Conservation (phyloP, 2,797 vertebrate species). For the Spondyliosoma cantharus region DNA sequence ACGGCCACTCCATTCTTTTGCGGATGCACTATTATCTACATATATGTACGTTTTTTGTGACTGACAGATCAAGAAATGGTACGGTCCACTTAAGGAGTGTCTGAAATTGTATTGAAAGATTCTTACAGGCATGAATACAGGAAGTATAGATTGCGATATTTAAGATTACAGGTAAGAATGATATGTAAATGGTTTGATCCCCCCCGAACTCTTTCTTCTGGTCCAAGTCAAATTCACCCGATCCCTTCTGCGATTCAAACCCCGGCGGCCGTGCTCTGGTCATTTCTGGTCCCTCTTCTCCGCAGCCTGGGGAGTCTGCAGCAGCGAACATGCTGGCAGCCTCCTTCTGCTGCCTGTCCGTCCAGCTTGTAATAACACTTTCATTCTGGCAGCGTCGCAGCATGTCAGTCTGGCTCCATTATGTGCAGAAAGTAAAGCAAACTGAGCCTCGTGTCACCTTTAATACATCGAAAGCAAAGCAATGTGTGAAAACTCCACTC, state of each 20-base stretch:
- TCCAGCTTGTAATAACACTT: slow-evolving; percentile 26
- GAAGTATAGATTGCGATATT: too few relatives aligned
- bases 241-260: too few relatives aligned
- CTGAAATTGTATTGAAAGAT: too few relatives aligned
- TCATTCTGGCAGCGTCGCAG: slow-evolving; percentile 9
- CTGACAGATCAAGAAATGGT: slow-evolving; percentile 4
- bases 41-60: slow-evolving; percentile 16
- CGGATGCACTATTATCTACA: neutral
- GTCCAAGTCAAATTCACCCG: too few relatives aligned
- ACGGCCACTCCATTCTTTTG: neutral
- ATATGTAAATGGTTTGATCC: too few relatives aligned
- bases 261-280: slow-evolving; percentile 17
- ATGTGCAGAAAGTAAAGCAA: slow-evolving; percentile 3
- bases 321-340: neutral
- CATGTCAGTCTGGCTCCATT: neutral
- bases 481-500: neutral
- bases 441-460: neutral
- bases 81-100: too few relatives aligned
- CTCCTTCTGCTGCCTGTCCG: slow-evolving; percentile 48
- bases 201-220: too few relatives aligned
- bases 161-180: too few relatives aligned
- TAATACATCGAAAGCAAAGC: neutral
- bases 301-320: slow-evolving; percentile 14
- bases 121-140: too few relatives aligned
- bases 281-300: slow-evolving; percentile 44